phyloP scores from a whole-genome alignment of 2,797 vertebrate species.

The Meda fulgida region DNA sequence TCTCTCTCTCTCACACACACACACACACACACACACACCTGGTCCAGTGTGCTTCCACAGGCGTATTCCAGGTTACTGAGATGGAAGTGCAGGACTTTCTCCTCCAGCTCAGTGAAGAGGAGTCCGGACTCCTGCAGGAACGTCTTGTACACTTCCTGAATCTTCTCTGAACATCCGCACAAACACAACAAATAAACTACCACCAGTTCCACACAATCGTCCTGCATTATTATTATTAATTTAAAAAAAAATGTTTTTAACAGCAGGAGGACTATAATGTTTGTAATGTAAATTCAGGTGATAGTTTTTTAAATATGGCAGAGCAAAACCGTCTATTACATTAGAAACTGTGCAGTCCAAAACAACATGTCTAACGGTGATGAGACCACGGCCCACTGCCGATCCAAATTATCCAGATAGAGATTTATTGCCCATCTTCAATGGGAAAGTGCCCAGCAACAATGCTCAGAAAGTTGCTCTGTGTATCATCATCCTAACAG shows the following conservation, averaged over 20 bases:
- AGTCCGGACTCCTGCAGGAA: conserved; percentile 95
- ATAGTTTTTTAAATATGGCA: too few species aligned
- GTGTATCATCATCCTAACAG: too few species aligned
- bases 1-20: conserved; percentile 44
- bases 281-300: too few species aligned
- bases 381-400: too few species aligned
- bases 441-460: too few species aligned
- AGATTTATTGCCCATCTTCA: too few species aligned
- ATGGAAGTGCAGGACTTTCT: conserved; percentile 96
- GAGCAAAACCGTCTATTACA: too few species aligned
- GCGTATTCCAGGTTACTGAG: conserved; percentile 97
- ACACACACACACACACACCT: conserved; percentile 77
- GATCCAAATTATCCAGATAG: too few species aligned
- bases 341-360: too few species aligned
- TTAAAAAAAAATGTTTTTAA: too few species aligned
- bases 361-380: too few species aligned
- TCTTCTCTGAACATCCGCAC: conserved; percentile 83
- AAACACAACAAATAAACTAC: conserved; percentile 7
- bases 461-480: too few species aligned
- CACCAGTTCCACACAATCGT: background rate
- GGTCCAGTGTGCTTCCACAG: conserved; percentile 91
- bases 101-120: conserved; percentile 93
- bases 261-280: background rate
- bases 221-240: background rate
- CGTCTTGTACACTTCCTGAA: conserved; percentile 93